Evolutionary conservation across 2,888 invertebrate genomes (phyloP).

Genomic region (Parnassius apollo): DNA sequence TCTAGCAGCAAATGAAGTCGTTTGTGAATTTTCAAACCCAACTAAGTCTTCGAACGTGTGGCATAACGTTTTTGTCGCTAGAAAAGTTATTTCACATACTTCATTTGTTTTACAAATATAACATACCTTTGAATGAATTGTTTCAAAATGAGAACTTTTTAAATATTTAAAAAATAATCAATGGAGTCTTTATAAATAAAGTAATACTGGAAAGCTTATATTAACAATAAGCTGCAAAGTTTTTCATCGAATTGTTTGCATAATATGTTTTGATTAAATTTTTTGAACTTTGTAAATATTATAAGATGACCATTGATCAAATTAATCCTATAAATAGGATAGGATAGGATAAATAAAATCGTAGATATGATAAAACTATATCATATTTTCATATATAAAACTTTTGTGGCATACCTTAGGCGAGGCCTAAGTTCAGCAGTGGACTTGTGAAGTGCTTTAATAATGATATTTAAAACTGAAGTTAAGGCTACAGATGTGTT

Average conservation of each 20-base stretch:
- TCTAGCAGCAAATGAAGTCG: too few relatives aligned
- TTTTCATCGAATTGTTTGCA: slow-evolving; percentile 9
- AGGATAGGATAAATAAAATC: too few relatives aligned
- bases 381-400: too few relatives aligned
- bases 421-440: too few relatives aligned
- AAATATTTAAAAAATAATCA: not conserved
- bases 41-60: not conserved
- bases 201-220: slow-evolving; percentile 8
- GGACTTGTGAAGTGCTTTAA: too few relatives aligned
- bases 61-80: not conserved
- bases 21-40: too few relatives aligned
- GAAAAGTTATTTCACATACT: slow-evolving; percentile 3
- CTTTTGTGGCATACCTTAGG: too few relatives aligned
- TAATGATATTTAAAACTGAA: too few relatives aligned
- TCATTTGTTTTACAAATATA: not conserved
- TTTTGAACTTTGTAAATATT: not conserved
- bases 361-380: too few relatives aligned
- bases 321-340: not conserved
- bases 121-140: not conserved
- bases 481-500: too few relatives aligned
- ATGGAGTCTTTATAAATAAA: not conserved
- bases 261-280: not conserved
- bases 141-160: not conserved
- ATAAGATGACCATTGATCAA: not conserved
- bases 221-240: slow-evolving; percentile 4